phyloP scores from a whole-genome alignment of 2,888 invertebrate species.

The Nomada ruficornis region DNA sequence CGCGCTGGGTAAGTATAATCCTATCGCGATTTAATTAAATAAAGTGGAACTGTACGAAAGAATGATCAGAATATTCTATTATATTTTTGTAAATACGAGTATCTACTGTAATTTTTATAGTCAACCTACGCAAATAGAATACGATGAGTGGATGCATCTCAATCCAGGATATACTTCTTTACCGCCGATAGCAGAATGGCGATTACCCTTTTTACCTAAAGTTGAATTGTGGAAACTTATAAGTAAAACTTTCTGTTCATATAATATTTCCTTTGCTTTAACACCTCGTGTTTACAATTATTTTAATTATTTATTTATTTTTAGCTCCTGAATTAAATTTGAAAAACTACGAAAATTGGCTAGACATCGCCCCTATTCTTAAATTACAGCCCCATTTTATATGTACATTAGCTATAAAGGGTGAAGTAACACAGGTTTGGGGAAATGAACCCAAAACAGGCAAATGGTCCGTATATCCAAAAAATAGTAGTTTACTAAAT shows the following conservation, averaged over 20 bases:
- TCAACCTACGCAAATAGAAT: conserved; percentile 84
- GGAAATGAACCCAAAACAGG: conserved; percentile 46
- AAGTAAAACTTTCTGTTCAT: conserved; percentile 66
- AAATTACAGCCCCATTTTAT: conserved; percentile 84
- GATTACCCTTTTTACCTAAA: conserved; percentile 84
- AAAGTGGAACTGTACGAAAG: background rate
- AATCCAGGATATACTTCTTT: conserved; percentile 83
- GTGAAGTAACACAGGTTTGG: conserved; percentile 80
- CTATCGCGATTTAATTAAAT: background rate
- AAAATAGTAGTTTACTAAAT: conserved; percentile 72
- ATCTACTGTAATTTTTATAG: conserved; percentile 68
- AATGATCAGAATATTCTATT: conserved; percentile 11
- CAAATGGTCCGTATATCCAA: conserved; percentile 72
- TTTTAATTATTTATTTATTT: conserved; percentile 38
- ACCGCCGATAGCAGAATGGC: conserved; percentile 84
- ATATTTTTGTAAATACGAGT: background rate
- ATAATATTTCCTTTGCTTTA: conserved; percentile 13
- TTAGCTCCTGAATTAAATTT: conserved; percentile 84
- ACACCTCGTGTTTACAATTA: background rate
- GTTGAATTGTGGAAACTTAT: conserved; percentile 84
- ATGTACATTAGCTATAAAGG: conserved; percentile 85
- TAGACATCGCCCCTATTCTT: conserved; percentile 82
- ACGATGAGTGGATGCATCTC: conserved; percentile 84
- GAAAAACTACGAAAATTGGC: conserved; percentile 85
- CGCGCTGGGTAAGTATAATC: conserved; percentile 69